Conservation (phyloP, 2,797 vertebrate genomes). For the Neosalanx taihuensis region DNA sequence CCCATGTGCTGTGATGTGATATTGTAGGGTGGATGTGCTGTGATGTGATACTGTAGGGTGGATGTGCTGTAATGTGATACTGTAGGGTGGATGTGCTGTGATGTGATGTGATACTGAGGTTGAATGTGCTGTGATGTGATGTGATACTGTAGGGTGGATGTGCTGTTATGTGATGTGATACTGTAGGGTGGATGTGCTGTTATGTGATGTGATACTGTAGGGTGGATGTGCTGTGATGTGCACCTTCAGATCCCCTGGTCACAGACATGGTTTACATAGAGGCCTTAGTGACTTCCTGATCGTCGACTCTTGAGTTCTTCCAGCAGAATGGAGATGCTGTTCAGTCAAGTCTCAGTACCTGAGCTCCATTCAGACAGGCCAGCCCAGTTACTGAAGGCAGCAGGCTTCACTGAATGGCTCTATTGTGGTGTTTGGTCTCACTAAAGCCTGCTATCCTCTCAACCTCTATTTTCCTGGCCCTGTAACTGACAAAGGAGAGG, state of each 20-base stretch:
- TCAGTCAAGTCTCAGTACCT: conserved; percentile 38
- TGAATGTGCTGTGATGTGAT: too few species aligned
- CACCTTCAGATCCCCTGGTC: not conserved
- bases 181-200: too few species aligned
- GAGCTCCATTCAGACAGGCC: conserved; percentile 39
- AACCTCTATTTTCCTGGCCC: conserved; percentile 18
- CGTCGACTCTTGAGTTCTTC: not conserved
- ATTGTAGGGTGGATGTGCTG: too few species aligned
- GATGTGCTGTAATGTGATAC: too few species aligned
- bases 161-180: too few species aligned
- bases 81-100: too few species aligned
- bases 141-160: too few species aligned
- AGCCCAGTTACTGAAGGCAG: conserved; percentile 45
- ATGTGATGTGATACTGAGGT: too few species aligned
- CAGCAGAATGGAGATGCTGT: conserved; percentile 38
- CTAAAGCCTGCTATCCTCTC: conserved; percentile 35
- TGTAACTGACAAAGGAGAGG: conserved; percentile 50
- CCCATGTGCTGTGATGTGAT: not conserved
- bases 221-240: too few species aligned
- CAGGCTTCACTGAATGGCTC: conserved; percentile 45
- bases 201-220: too few species aligned
- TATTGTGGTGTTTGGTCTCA: conserved; percentile 34
- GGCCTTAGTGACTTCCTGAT: not conserved
- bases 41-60: too few species aligned
- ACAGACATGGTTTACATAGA: conserved; percentile 14